Evolutionary conservation across 2,797 vertebrate species (phyloP).

Genomic region (Aeoliscus strigatus): DNA sequence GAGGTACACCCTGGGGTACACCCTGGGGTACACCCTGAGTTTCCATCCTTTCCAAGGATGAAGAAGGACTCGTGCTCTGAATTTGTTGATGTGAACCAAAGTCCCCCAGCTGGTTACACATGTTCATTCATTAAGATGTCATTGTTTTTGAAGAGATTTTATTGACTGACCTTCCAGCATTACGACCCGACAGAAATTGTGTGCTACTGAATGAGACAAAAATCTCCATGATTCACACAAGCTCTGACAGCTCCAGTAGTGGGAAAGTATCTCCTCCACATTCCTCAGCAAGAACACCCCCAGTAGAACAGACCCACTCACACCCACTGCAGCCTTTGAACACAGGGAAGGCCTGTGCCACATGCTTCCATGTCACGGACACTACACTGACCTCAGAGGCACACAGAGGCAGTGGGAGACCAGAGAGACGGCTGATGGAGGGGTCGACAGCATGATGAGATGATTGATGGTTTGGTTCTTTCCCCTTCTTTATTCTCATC

Average conservation of each 20-base stretch:
- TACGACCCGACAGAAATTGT: too few relatives aligned
- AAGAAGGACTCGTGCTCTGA: too few relatives aligned
- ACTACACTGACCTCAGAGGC: constrained; percentile 30
- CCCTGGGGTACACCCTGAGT: too few relatives aligned
- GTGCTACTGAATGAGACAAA: too few relatives aligned
- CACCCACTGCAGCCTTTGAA: constrained; percentile 62
- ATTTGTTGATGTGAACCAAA: too few relatives aligned
- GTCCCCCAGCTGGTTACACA: too few relatives aligned
- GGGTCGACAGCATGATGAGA: constrained; percentile 45
- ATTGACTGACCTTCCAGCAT: too few relatives aligned
- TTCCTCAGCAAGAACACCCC: constrained; percentile 66
- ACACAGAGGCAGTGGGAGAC: constrained; percentile 9
- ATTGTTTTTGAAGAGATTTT: too few relatives aligned
- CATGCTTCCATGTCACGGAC: constrained; percentile 43
- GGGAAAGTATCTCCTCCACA: constrained; percentile 52
- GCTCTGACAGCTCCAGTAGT: constrained; percentile 12
- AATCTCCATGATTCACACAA: neutral
- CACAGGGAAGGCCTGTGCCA: constrained; percentile 54
- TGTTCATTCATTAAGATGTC: too few relatives aligned
- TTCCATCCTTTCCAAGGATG: too few relatives aligned
- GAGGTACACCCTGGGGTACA: too few relatives aligned
- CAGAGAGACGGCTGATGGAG: constrained; percentile 4
- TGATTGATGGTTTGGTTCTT: constrained; percentile 54
- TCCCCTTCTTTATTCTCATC: constrained; percentile 21
- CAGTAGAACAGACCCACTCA: constrained; percentile 58